Evolutionary conservation across 2,888 invertebrate species (phyloP), one percentile per base, ranked within the genome.

Genomic region (Scaptomyza cyrtandrae): DNA sequence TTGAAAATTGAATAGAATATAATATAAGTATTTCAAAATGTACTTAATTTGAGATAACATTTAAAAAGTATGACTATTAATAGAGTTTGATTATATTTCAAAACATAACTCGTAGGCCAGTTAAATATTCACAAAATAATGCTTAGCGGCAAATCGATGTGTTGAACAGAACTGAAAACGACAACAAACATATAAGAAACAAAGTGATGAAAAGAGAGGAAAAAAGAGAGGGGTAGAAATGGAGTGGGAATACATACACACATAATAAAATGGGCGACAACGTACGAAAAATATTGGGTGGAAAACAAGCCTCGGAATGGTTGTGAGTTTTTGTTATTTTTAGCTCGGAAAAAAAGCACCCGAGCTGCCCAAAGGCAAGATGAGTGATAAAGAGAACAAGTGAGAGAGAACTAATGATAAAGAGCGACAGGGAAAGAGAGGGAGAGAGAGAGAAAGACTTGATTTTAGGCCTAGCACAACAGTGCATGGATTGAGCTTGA

Each of bases 391-490:
- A 39, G 45, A 39, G 44, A 6, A 13, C 9, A 33, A 16, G 11
- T 11, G 35, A 16, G 37, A n/a, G 27, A 37, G 35, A 19, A 19
- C 19, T 1, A 19, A 19, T 2, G 19, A 1, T 0, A 6, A 11
- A 33, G 19, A 19, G 19, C 19, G 19, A 19, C 19, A 19, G 19
- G 2, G 19, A 19, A 19, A 19, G 19, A 19, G 19, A 24, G 24
- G 3, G 24, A 48, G 41, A 19, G 52, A 35, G 62, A 27, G 39
- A 43, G 49, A 9, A 39, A 31, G 19, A 14, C 11, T 54, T 60
- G 50, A 46, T 11, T 64, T 63, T 74, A 68, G 74, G 80, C 84
- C 82, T 83, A 83, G 86, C 86, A 78, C 86, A 87, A 87, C 86
- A 74, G 79, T 50, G 64, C 63, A 35, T 66, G 60, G 35, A 61